Conservation (phyloP, 1,140 invertebrate species). For the Cydia strobilella region DNA sequence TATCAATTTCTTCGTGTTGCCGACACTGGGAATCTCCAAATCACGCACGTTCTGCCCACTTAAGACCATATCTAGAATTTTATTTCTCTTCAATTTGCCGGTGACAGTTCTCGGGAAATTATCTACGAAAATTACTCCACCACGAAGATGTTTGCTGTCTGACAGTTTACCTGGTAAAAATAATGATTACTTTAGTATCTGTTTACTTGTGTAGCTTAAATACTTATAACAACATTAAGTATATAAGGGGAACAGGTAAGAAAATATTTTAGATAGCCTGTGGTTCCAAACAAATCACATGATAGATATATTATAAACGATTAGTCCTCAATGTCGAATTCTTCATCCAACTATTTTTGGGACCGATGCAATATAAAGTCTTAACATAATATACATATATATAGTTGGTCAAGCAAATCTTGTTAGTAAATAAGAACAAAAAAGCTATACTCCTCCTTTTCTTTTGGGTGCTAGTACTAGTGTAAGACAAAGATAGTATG, state of each 20-base stretch:
- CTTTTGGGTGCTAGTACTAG: too few species aligned
- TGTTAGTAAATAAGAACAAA: too few species aligned
- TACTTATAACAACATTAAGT: not conserved
- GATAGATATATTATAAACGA: not conserved
- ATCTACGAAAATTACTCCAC: constrained; percentile 8
- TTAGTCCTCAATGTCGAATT: too few species aligned
- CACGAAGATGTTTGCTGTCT: not conserved
- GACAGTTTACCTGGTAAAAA: not conserved
- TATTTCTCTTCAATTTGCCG: not conserved
- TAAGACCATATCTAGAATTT: not conserved
- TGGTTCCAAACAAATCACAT: too few species aligned
- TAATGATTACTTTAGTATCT: not conserved
- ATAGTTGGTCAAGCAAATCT: too few species aligned
- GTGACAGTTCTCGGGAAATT: not conserved
- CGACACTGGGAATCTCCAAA: not conserved
- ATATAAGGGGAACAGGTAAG: too few species aligned
- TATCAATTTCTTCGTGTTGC: constrained; percentile 5
- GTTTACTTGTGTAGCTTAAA: not conserved
- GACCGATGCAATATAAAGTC: constrained; percentile 82
- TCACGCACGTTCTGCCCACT: not conserved
- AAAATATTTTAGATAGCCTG: too few species aligned
- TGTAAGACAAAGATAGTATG: too few species aligned
- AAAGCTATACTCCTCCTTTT: too few species aligned
- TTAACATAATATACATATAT: too few species aligned
- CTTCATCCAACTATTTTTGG: constrained; percentile 54